Evolutionary conservation across 1,140 invertebrate species (phyloP).

Genomic region (Druon quercuslanigerum): DNA sequence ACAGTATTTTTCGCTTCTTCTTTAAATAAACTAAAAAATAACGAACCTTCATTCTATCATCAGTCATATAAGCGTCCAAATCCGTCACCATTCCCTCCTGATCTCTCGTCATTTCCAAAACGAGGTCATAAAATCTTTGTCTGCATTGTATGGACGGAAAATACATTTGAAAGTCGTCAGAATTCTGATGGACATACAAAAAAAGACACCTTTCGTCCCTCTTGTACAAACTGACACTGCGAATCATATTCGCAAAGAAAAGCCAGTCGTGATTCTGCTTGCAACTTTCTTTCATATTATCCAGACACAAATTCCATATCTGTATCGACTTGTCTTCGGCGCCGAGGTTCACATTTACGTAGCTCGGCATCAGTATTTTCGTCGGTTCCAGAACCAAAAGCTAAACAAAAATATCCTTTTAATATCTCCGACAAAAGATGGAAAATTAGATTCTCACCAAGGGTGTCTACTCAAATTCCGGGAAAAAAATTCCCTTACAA

Average conservation of each 20-base stretch:
- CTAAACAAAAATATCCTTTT: constrained; percentile 72
- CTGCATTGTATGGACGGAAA: constrained; percentile 91
- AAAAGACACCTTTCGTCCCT: constrained; percentile 96
- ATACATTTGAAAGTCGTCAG: constrained; percentile 99
- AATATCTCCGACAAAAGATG: constrained; percentile 1
- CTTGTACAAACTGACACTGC: constrained; percentile 96
- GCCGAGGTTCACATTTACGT: constrained; percentile 95
- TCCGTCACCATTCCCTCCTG: constrained; percentile 90
- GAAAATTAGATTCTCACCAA: background rate
- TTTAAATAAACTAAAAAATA: constrained; percentile 12
- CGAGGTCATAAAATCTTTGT: constrained; percentile 87
- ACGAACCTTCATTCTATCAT: constrained; percentile 82
- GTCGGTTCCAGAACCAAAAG: constrained; percentile 94
- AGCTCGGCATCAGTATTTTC: constrained; percentile 95
- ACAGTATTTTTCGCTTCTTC: too few species aligned
- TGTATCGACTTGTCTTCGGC: constrained; percentile 94
- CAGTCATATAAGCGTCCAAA: constrained; percentile 83
- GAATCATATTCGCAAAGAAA: constrained; percentile 93
- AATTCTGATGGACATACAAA: constrained; percentile 98
- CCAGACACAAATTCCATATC: constrained; percentile 89
- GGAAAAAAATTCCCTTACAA: too few species aligned
- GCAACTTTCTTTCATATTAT: constrained; percentile 84
- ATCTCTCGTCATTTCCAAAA: constrained; percentile 89
- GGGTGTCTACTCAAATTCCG: too few species aligned
- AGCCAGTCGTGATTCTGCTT: constrained; percentile 95